phyloP scores from a whole-genome alignment of 2,797 vertebrate genomes.

The Pogoniulus pusillus region DNA sequence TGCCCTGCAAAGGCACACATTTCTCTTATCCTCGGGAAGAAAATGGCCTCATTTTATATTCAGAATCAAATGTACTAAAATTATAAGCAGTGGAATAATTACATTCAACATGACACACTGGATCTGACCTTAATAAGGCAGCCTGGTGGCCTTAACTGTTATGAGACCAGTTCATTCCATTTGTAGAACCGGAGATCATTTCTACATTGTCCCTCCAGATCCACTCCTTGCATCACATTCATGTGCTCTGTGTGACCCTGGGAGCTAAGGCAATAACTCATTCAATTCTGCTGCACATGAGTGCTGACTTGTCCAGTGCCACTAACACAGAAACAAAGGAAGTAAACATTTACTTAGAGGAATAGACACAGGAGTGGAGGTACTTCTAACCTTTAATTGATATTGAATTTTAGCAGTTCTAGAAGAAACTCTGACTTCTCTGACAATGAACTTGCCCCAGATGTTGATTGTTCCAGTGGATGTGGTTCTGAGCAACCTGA shows the following conservation, averaged over 20 bases:
- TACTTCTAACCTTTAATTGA: constrained; percentile 34
- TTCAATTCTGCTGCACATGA: not conserved
- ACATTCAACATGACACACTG: not conserved
- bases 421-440: not conserved
- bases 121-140: constrained; percentile 51
- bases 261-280: not conserved
- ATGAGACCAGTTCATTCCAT: not conserved
- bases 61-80: constrained; percentile 58
- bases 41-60: constrained; percentile 62
- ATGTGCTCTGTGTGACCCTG: not conserved
- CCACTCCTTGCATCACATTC: not conserved
- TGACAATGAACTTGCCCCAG: not conserved
- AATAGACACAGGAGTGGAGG: not conserved
- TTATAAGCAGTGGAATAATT: constrained; percentile 62
- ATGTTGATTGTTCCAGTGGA: not conserved
- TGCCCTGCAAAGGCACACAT: constrained; percentile 43
- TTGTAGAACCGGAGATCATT: not conserved
- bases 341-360: constrained; percentile 14
- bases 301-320: not conserved
- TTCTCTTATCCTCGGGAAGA: constrained; percentile 57
- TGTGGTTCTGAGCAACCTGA: too few species aligned
- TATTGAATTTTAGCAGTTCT: not conserved
- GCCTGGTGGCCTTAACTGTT: constrained; percentile 24
- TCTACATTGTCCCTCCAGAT: not conserved
- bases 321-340: not conserved